Evolutionary conservation across 1,140 invertebrate genomes (phyloP).

Genomic region (Drosophila melanica): DNA sequence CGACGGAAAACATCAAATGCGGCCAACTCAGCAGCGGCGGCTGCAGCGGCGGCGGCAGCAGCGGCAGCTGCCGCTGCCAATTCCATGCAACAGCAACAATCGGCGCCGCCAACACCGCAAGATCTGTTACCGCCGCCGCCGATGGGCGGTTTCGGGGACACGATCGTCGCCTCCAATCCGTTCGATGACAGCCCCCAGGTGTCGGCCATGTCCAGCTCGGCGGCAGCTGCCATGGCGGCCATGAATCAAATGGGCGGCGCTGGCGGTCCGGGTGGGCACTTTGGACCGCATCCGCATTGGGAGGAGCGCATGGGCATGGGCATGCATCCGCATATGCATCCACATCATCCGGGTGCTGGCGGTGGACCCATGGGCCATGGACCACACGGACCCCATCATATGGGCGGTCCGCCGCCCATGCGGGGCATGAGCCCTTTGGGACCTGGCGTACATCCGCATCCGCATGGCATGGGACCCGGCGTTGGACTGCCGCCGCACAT

Average conservation of each 20-base stretch:
- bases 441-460: conserved; percentile 75
- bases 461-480: conserved; percentile 77
- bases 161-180: conserved; percentile 96
- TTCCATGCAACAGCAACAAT: conserved; percentile 85
- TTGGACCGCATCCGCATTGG: conserved; percentile 85
- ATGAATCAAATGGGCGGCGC: conserved; percentile 84
- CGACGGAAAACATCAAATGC: conserved; percentile 88
- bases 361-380: conserved; percentile 67
- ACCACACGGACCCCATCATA: conserved; percentile 84
- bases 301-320: conserved; percentile 81
- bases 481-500: conserved; percentile 81
- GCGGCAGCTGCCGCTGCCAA: conserved; percentile 83
- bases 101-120: conserved; percentile 87
- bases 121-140: conserved; percentile 93
- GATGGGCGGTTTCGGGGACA: conserved; percentile 94
- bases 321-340: conserved; percentile 84
- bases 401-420: conserved; percentile 86
- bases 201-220: conserved; percentile 73
- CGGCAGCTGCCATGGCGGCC: conserved; percentile 86
- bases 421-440: conserved; percentile 89
- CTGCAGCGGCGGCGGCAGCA: conserved; percentile 75
- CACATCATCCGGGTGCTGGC: conserved; percentile 85
- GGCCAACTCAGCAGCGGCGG: conserved; percentile 77
- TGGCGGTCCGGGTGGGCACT: conserved; percentile 66
- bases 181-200: conserved; percentile 95